Conservation (phyloP, 2,888 invertebrate species). For the Dicranocentrus wangi region DNA sequence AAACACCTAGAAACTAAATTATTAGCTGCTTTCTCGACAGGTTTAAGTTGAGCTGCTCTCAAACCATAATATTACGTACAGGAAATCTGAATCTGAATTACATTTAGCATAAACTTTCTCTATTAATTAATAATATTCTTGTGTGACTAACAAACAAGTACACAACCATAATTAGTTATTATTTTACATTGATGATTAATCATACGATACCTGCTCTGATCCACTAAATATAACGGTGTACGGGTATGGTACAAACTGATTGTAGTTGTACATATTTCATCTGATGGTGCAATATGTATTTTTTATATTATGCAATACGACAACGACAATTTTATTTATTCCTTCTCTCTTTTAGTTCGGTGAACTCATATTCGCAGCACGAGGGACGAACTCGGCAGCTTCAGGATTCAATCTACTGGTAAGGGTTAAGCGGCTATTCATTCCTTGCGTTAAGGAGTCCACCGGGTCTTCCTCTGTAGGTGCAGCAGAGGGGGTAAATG, state of each 20-base stretch:
- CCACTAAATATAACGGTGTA: conserved; percentile 7
- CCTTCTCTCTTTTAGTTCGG: conserved; percentile 38
- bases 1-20: conserved; percentile 32
- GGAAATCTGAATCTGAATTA: too few species aligned
- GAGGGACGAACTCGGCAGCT: conserved; percentile 88
- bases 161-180: conserved; percentile 30
- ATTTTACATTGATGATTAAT: background rate
- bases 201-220: conserved; percentile 1
- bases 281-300: conserved; percentile 15
- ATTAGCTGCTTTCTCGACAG: background rate
- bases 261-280: conserved; percentile 38
- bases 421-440: conserved; percentile 66
- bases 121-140: conserved; percentile 9
- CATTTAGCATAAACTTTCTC: background rate
- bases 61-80: background rate
- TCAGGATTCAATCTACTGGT: conserved; percentile 86
- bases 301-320: background rate
- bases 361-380: conserved; percentile 53
- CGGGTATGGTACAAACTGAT: conserved; percentile 33
- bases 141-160: conserved; percentile 36
- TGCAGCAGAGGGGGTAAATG: conserved; percentile 23
- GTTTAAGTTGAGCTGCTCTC: conserved; percentile 16
- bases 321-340: background rate
- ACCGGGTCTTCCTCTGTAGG: conserved; percentile 52
- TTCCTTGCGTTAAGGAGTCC: conserved; percentile 67